Percentiles rank a stretch among this genome's conserved stretches.
Conservation (phyloP, 92 coral and sea anemone species). For the Actinostola sp. region DNA sequence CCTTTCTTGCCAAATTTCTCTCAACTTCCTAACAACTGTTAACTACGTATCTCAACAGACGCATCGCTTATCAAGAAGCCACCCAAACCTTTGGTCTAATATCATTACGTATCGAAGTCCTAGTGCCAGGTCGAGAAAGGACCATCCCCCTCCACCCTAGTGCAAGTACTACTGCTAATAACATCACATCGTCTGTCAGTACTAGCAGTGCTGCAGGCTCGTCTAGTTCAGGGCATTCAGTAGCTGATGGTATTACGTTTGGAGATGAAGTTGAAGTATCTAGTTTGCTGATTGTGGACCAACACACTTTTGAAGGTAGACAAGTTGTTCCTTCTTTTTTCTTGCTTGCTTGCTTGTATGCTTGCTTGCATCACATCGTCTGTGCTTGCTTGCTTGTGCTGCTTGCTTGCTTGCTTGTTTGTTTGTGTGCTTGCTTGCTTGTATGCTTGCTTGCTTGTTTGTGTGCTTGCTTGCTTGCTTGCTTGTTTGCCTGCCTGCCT, state of each 20-base stretch:
- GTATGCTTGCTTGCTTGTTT: no score
- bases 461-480: no score
- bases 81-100: slow-evolving; percentile 94
- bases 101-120: slow-evolving; percentile 81
- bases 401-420: no score
- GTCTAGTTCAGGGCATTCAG: slow-evolving; percentile 45
- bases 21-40: no score
- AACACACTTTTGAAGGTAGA: slow-evolving; percentile 97
- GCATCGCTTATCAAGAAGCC: slow-evolving; percentile 92
- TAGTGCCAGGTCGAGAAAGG: slow-evolving; percentile 65
- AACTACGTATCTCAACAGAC: slow-evolving; percentile 67
- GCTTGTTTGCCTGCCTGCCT: no score
- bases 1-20: neutral
- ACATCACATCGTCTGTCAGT: slow-evolving; percentile 65
- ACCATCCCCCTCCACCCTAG: slow-evolving; percentile 90
- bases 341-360: no score
- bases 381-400: no score
- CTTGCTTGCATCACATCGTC: neutral
- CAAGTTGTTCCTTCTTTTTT: neutral
- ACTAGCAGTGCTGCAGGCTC: slow-evolving; percentile 56
- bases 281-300: slow-evolving; percentile 87
- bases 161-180: slow-evolving; percentile 93
- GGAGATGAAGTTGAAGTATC: slow-evolving; percentile 95
- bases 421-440: no score
- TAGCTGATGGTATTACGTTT: slow-evolving; percentile 94